These are phyloP conservation scores for Drosophila rhopaloa DNA, from an alignment of 1,140 invertebrate species.

Conservation along the genomic window DNA sequence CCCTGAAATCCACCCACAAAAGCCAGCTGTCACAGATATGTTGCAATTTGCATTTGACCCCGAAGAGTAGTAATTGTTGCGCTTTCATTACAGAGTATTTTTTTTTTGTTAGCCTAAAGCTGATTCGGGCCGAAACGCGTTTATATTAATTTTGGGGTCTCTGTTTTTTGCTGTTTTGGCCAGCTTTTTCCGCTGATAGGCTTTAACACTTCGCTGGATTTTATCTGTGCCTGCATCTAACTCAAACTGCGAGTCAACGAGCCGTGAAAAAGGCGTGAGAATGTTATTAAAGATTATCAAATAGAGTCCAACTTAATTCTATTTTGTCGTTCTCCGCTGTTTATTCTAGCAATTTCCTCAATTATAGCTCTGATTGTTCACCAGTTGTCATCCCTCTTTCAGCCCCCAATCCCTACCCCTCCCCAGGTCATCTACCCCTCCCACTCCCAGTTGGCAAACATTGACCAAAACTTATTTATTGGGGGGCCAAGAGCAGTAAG, in stretches of 20 bases:
- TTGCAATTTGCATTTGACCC: conserved; percentile 80
- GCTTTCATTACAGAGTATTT: conserved; percentile 63
- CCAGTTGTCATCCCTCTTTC: conserved; percentile 50
- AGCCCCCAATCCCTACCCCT: conserved; percentile 7
- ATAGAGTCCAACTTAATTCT: conserved; percentile 24
- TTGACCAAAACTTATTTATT: conserved; percentile 57
- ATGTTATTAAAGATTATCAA: conserved; percentile 76
- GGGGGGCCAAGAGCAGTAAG: conserved; percentile 18
- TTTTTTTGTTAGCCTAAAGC: conserved; percentile 10
- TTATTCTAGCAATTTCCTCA: conserved; percentile 75
- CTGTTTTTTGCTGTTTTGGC: conserved; percentile 22
- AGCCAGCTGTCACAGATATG: conserved; percentile 37
- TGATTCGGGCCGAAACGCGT: conserved; percentile 51
- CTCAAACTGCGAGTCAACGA: conserved; percentile 50
- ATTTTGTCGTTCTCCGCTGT: conserved; percentile 34
- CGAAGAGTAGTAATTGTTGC: conserved; percentile 54
- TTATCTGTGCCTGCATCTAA: conserved; percentile 61
- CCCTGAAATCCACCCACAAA: conserved; percentile 69
- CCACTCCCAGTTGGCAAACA: conserved; percentile 61
- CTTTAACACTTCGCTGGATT: conserved; percentile 52
- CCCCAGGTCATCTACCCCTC: conserved; percentile 10
- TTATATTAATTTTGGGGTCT: conserved; percentile 42
- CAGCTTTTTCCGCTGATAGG: conserved; percentile 39
- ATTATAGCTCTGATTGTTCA: conserved; percentile 71
- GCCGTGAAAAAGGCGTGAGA: conserved; percentile 80